Evolutionary conservation across 1,140 invertebrate genomes (phyloP).

Genomic region (Stegodyphus mimosarum): DNA sequence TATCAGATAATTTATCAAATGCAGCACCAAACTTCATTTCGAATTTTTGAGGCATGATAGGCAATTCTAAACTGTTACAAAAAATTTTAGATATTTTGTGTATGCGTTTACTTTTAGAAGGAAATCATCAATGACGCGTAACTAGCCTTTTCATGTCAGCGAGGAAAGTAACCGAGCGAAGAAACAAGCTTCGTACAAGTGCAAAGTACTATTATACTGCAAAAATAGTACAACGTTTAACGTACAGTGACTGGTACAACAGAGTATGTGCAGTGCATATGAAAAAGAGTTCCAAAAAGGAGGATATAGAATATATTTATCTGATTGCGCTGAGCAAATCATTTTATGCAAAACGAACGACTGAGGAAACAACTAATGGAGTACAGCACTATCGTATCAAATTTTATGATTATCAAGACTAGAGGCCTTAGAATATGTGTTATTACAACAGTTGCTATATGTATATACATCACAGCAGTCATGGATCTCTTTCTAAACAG

Average conservation of each 20-base stretch:
- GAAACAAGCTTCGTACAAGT: conserved; percentile 53
- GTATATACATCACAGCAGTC: conserved; percentile 26
- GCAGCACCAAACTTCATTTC: too few species aligned
- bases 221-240: conserved; percentile 52
- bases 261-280: conserved; percentile 56
- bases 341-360: conserved; percentile 44
- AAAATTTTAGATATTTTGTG: too few species aligned
- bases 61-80: too few species aligned
- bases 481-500: background rate
- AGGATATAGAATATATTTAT: conserved; percentile 55
- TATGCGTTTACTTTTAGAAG: too few species aligned
- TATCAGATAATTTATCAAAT: too few species aligned
- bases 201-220: conserved; percentile 34
- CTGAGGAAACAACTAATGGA: conserved; percentile 37
- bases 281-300: conserved; percentile 58
- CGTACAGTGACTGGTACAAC: conserved; percentile 44
- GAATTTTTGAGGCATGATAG: too few species aligned
- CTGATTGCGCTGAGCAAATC: conserved; percentile 51
- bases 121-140: too few species aligned
- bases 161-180: conserved; percentile 49
- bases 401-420: conserved; percentile 56
- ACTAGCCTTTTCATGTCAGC: conserved; percentile 14
- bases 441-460: conserved; percentile 9
- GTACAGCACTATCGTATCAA: conserved; percentile 55
- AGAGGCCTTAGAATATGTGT: conserved; percentile 16